A percentile compares a stretch with the other conserved stretches of the same genome.
Conservation (phyloP, 2,888 invertebrate genomes). For the Acronicta alni region DNA sequence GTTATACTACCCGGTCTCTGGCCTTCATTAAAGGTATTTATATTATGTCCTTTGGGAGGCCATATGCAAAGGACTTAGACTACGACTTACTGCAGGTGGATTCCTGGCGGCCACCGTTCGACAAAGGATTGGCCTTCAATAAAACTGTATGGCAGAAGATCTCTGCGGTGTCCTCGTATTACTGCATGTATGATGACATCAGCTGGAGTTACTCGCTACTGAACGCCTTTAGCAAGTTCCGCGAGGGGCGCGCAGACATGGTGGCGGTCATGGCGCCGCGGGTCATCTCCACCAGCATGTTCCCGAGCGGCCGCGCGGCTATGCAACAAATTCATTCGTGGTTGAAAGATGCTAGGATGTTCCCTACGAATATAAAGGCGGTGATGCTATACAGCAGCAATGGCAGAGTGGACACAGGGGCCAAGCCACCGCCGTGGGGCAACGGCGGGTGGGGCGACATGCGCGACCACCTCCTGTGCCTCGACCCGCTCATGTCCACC, state of each 20-base stretch:
- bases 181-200: slow-evolving; percentile 67
- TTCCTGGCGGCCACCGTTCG: slow-evolving; percentile 68
- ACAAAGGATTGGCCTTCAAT: slow-evolving; percentile 70
- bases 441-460: slow-evolving; percentile 69
- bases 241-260: slow-evolving; percentile 56
- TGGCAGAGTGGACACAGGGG: slow-evolving; percentile 47
- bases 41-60: slow-evolving; percentile 66
- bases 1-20: slow-evolving; percentile 53
- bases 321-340: slow-evolving; percentile 17
- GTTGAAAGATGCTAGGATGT: slow-evolving; percentile 42
- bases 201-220: slow-evolving; percentile 73
- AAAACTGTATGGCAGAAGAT: slow-evolving; percentile 65
- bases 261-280: slow-evolving; percentile 62
- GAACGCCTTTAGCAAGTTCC: slow-evolving; percentile 56
- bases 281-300: slow-evolving; percentile 57
- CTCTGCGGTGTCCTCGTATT: slow-evolving; percentile 45
- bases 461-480: slow-evolving; percentile 69
- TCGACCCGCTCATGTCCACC: slow-evolving; percentile 57
- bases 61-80: slow-evolving; percentile 46
- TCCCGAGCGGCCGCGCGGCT: slow-evolving; percentile 44
- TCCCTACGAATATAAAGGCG: slow-evolving; percentile 59
- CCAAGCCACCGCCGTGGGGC: slow-evolving; percentile 51
- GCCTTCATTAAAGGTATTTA: slow-evolving; percentile 55
- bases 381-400: slow-evolving; percentile 54
- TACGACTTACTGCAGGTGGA: slow-evolving; percentile 60